Evolutionary conservation across 2,113 vertebrate species (phyloP).

Genomic region (Sitta europaea): DNA sequence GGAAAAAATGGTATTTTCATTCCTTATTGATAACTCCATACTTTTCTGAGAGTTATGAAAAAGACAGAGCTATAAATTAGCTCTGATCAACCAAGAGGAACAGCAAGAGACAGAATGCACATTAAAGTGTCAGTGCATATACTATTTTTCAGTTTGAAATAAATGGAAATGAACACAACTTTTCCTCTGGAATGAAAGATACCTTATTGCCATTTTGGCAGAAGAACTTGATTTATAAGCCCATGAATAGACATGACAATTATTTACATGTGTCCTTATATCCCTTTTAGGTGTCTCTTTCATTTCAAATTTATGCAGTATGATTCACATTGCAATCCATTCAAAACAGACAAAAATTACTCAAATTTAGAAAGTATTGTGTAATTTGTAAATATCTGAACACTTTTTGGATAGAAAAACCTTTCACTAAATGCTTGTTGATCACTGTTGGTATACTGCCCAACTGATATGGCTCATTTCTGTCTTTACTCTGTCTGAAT

Average conservation of each 20-base stretch:
- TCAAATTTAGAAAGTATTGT: not conserved
- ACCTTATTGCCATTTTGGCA: not conserved
- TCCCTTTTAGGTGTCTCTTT: not conserved
- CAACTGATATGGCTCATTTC: not conserved
- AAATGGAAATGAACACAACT: not conserved
- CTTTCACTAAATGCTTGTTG: not conserved
- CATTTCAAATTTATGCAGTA: not conserved
- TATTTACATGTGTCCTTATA: not conserved
- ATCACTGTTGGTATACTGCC: not conserved
- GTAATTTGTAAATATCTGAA: not conserved
- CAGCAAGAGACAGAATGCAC: not conserved
- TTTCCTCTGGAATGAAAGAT: not conserved
- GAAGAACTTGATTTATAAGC: not conserved
- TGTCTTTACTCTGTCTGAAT: not conserved
- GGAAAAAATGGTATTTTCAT: not conserved
- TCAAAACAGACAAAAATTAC: not conserved
- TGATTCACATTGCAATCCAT: not conserved
- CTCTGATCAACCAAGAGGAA: not conserved
- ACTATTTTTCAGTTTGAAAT: not conserved
- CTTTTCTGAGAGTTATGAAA: not conserved
- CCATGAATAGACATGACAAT: not conserved
- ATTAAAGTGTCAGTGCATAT: not conserved
- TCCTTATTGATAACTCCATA: not conserved
- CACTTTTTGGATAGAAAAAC: not conserved
- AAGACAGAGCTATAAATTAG: not conserved